phyloP scores from a whole-genome alignment of 2,113 vertebrate species.

The Eurystomus gularis region DNA sequence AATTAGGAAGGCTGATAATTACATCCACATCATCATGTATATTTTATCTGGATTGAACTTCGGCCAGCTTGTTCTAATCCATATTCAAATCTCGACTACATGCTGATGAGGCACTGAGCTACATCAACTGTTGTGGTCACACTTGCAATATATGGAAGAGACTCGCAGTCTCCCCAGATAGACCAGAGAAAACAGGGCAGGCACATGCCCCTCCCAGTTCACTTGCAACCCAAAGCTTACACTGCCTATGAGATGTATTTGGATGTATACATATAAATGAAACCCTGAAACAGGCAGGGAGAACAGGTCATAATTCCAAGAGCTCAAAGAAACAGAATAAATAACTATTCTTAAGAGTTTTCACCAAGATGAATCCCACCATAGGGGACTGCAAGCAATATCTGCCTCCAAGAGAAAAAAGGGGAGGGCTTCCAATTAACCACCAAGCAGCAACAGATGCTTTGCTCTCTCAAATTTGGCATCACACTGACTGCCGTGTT shows the following conservation, averaged over 20 bases:
- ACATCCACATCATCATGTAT: slow-evolving; percentile 40
- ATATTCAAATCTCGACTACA: slow-evolving; percentile 35
- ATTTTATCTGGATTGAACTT: slow-evolving; percentile 54
- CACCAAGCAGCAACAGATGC: neutral
- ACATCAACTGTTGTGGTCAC: neutral
- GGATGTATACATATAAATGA: rapidly evolving
- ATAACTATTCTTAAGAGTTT: neutral
- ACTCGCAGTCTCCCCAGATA: neutral
- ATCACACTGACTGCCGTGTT: neutral
- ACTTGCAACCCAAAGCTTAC: neutral
- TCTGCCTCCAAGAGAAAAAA: neutral
- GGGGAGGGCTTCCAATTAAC: neutral
- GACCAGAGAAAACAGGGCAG: neutral
- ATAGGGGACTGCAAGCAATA: neutral
- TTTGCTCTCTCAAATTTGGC: neutral
- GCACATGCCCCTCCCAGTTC: neutral
- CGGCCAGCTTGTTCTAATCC: slow-evolving; percentile 48
- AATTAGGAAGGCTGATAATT: slow-evolving; percentile 48
- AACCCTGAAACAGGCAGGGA: neutral
- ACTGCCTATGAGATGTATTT: neutral
- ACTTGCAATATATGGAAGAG: neutral
- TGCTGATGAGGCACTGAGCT: slow-evolving; percentile 9
- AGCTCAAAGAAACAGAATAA: neutral
- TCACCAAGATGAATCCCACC: neutral
- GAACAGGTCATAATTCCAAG: neutral